Evolutionary conservation across 2,113 vertebrate species (phyloP).

Genomic region (Setophaga petechia): DNA sequence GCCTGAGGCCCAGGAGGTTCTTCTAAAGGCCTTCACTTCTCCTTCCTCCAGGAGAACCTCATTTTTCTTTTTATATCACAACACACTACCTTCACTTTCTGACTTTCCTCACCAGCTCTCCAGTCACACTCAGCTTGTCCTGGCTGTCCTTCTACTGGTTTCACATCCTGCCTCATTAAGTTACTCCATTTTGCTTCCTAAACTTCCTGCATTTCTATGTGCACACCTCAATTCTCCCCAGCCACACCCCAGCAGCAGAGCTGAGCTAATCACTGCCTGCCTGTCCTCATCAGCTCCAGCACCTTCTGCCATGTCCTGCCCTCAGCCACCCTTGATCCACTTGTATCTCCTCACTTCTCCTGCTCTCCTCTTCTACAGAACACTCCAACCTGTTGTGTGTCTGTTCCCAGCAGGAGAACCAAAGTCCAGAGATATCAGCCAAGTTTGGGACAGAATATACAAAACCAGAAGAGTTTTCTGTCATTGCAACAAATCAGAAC

Average conservation of each 20-base stretch:
- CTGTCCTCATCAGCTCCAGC: not conserved
- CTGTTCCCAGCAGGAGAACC: fast-evolving
- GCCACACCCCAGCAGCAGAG: constrained; percentile 4
- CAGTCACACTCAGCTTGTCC: not conserved
- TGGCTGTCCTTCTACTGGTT: not conserved
- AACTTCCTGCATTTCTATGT: not conserved
- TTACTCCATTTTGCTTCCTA: constrained; percentile 7
- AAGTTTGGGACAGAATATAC: not conserved
- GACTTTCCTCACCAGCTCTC: not conserved
- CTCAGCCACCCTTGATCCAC: not conserved
- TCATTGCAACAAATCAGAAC: not conserved
- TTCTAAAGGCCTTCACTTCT: not conserved
- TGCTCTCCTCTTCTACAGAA: not conserved
- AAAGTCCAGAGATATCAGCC: not conserved
- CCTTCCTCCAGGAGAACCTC: not conserved
- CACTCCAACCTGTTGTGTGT: not conserved
- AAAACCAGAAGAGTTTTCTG: not conserved
- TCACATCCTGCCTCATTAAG: not conserved
- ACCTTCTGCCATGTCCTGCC: not conserved
- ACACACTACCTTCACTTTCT: not conserved
- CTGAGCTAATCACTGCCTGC: not conserved
- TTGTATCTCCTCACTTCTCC: not conserved
- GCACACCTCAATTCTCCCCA: not conserved
- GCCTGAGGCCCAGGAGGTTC: not conserved
- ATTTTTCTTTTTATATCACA: not conserved